Conservation (phyloP, 2,113 vertebrate species). For the Mesitornis unicolor region DNA sequence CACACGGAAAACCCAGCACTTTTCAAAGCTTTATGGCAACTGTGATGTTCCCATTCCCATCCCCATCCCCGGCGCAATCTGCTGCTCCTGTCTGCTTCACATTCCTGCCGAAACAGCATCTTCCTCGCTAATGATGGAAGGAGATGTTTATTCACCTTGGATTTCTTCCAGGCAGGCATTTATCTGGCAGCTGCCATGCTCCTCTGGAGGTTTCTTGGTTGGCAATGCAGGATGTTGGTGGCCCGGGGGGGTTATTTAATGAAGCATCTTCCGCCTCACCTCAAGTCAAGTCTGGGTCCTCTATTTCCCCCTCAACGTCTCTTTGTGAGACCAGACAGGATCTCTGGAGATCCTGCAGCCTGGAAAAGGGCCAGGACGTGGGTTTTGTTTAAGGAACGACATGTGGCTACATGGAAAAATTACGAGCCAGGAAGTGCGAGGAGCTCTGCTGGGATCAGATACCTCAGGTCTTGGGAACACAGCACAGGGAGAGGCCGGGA, state of each 20-base stretch:
- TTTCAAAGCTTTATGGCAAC: neutral
- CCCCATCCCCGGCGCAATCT: neutral
- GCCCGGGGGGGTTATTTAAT: neutral
- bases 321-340: neutral
- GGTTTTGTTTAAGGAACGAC: neutral
- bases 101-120: neutral
- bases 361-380: neutral
- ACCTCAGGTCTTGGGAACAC: fast-evolving
- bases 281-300: neutral
- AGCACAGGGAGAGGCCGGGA: neutral
- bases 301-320: neutral
- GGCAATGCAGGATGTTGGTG: neutral
- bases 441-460: neutral
- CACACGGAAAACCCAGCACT: neutral
- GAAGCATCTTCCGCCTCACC: neutral
- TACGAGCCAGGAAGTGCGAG: neutral
- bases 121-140: neutral
- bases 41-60: fast-evolving
- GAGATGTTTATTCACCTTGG: neutral
- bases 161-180: neutral
- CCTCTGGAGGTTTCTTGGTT: neutral
- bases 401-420: neutral
- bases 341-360: neutral
- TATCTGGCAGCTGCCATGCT: neutral
- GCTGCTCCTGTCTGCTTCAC: neutral